Evolutionary conservation across 2,797 vertebrate genomes (phyloP).

Genomic region (Staurois parvus): DNA sequence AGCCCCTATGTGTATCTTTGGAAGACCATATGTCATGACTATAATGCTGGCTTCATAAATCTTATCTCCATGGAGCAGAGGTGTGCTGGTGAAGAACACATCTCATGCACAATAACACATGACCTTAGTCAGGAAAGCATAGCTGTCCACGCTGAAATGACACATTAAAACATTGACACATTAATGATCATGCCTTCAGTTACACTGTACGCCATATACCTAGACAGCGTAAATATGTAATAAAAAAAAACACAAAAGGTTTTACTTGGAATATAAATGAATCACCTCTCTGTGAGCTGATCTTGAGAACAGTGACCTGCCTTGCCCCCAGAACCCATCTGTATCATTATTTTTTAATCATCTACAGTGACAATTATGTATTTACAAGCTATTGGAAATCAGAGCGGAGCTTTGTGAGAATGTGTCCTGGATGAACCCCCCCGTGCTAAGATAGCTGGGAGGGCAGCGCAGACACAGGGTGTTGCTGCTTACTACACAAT

Average conservation of each 20-base stretch:
- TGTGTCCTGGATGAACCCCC: slow-evolving; percentile 1
- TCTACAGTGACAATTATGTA: slow-evolving; percentile 23
- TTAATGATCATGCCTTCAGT: not conserved
- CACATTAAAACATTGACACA: not conserved
- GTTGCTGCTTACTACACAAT: not conserved
- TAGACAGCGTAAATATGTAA: not conserved
- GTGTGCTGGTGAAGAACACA: not conserved
- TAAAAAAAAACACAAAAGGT: not conserved
- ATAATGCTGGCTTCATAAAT: not conserved
- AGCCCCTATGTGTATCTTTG: too few relatives aligned
- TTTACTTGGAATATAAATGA: not conserved
- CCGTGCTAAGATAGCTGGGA: not conserved
- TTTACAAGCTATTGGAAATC: slow-evolving; percentile 14
- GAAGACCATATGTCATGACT: not conserved
- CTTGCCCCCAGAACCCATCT: slow-evolving; percentile 8
- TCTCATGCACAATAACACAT: not conserved
- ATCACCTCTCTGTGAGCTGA: not conserved
- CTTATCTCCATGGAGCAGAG: not conserved
- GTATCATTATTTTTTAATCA: slow-evolving; percentile 35
- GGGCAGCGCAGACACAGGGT: not conserved
- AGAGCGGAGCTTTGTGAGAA: slow-evolving; percentile 7
- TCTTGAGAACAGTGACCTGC: slow-evolving; percentile 4
- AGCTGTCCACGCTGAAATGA: not conserved
- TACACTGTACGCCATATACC: not conserved
- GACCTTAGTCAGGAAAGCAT: not conserved